Percentiles rank a stretch among this genome's conserved stretches.
Conservation (phyloP, 1,140 invertebrate genomes). For the Daktulosphaira vitifoliae region DNA sequence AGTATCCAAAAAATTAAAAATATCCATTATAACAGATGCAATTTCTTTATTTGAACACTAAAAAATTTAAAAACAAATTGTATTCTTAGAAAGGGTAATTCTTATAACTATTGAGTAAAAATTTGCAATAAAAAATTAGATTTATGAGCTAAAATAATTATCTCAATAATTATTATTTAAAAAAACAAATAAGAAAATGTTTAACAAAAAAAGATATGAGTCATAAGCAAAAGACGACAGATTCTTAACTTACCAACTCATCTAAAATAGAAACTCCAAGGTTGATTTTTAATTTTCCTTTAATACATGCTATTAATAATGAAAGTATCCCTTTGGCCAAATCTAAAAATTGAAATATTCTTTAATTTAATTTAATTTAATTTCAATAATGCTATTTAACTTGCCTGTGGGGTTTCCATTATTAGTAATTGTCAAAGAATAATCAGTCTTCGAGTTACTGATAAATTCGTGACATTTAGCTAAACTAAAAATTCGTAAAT, state of each 20-base stretch:
- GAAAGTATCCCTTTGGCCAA: slow-evolving; percentile 20
- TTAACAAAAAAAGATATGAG: no score
- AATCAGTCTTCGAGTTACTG: slow-evolving; percentile 9
- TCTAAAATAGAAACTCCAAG: slow-evolving; percentile 11
- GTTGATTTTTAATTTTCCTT: slow-evolving; percentile 15
- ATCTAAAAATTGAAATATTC: neutral
- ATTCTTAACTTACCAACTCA: slow-evolving; percentile 9
- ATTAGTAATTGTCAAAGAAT: slow-evolving; percentile 13
- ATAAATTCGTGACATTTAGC: slow-evolving; percentile 14
- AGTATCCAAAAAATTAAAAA: slow-evolving; percentile 68
- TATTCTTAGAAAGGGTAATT: neutral
- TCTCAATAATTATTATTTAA: no score
- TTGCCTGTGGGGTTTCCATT: slow-evolving; percentile 18
- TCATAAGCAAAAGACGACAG: no score
- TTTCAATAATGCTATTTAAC: neutral
- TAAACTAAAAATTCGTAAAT: slow-evolving; percentile 9
- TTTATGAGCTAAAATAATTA: no score
- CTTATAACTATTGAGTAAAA: no score
- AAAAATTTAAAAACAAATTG: neutral
- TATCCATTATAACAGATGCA: slow-evolving; percentile 66
- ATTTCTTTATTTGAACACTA: slow-evolving; percentile 54
- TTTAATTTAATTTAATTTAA: no score
- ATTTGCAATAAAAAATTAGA: no score
- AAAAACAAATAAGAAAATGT: no score
- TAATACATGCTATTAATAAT: slow-evolving; percentile 24